Evolutionary conservation across 2,888 invertebrate genomes (phyloP).

Genomic region (Andrena flavipes): DNA sequence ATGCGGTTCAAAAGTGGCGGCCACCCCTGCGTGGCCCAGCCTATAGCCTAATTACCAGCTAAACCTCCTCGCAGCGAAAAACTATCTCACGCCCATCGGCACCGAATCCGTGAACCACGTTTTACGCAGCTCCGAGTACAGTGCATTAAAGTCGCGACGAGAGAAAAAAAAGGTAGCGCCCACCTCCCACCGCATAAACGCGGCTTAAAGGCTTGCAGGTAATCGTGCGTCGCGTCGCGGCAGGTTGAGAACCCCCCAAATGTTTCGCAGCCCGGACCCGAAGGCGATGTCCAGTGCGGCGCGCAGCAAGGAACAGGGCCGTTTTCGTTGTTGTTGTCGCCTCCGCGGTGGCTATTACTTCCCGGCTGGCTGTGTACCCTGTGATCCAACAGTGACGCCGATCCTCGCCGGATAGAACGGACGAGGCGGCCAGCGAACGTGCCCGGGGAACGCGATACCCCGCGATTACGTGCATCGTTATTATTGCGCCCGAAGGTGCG

Average conservation of each 20-base stretch:
- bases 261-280: conserved; percentile 72
- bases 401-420: conserved; percentile 39
- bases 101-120: not conserved
- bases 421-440: conserved; percentile 45
- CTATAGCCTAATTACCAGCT: too few species aligned
- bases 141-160: not conserved
- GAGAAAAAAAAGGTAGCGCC: conserved; percentile 9
- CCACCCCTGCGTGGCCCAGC: too few species aligned
- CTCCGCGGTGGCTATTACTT: conserved; percentile 44
- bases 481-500: conserved; percentile 63
- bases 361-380: conserved; percentile 56
- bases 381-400: conserved; percentile 48
- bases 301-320: conserved; percentile 69
- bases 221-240: conserved; percentile 8
- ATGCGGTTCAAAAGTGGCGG: too few species aligned
- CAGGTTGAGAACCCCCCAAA: conserved; percentile 75
- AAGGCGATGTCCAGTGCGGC: conserved; percentile 76
- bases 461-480: conserved; percentile 66
- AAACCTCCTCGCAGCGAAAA: too few species aligned
- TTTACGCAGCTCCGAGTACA: not conserved
- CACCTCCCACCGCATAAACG: conserved; percentile 18
- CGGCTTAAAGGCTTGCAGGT: conserved; percentile 55
- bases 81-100: too few species aligned
- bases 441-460: conserved; percentile 51
- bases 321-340: conserved; percentile 61